phyloP scores from a whole-genome alignment of 2,113 vertebrate species.

The Saccopteryx leptura region DNA sequence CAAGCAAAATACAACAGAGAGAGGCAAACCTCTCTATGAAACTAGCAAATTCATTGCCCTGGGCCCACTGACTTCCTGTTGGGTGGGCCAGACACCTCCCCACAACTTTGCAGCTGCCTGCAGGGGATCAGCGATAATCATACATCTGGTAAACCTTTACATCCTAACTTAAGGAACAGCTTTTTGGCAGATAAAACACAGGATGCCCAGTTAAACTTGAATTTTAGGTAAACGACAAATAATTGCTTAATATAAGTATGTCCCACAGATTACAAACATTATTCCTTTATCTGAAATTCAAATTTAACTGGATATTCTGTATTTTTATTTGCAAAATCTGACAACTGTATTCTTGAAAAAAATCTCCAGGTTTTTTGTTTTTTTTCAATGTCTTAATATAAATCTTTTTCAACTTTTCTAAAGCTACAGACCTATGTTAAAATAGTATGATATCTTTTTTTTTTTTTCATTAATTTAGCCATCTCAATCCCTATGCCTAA shows the following conservation, averaged over 20 bases:
- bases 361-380: background rate
- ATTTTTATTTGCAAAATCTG: background rate
- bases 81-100: background rate
- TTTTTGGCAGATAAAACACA: background rate
- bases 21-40: background rate
- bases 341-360: background rate
- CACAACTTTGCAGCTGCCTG: too few relatives aligned
- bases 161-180: background rate
- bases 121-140: fast-evolving
- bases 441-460: background rate
- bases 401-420: background rate
- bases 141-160: fast-evolving
- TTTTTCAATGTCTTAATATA: background rate
- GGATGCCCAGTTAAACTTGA: background rate
- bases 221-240: background rate
- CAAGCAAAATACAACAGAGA: background rate
- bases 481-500: background rate
- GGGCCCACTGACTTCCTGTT: fast-evolving
- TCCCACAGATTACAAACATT: background rate
- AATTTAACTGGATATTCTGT: background rate
- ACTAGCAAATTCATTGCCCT: background rate
- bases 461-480: background rate
- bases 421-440: background rate
- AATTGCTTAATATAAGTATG: too few relatives aligned
- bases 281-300: background rate